A percentile compares a stretch with the other conserved stretches of the same genome.
phyloP scores from a whole-genome alignment of 2,888 invertebrate genomes.

The Leptinotarsa tumamoca region DNA sequence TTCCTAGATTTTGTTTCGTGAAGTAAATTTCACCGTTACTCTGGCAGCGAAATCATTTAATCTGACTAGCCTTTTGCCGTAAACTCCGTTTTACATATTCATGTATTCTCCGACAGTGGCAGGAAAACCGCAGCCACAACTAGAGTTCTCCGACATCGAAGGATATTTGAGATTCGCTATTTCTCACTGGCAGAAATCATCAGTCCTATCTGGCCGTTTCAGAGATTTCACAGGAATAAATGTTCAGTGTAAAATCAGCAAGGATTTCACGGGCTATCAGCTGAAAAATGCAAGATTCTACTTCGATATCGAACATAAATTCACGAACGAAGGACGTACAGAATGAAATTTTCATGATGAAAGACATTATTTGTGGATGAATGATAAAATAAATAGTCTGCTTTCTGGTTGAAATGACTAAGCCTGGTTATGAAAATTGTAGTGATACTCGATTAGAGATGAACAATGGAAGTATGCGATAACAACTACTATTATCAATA shows the following conservation, averaged over 20 bases:
- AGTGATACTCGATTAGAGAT: no score
- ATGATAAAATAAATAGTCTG: no score
- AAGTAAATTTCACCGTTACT: not conserved
- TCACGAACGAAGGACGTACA: no score
- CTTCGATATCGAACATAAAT: no score
- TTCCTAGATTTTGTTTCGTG: not conserved
- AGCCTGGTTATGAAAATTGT: no score
- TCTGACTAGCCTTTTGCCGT: slow-evolving; percentile 15
- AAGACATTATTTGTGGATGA: no score
- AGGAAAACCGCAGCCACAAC: slow-evolving; percentile 10
- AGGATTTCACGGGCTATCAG: not conserved
- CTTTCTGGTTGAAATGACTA: no score
- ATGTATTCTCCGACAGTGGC: not conserved
- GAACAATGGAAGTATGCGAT: no score
- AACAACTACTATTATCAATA: no score
- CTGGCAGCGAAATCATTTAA: not conserved
- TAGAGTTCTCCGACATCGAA: not conserved
- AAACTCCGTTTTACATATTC: slow-evolving; percentile 18
- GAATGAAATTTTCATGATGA: no score
- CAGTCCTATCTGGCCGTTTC: slow-evolving; percentile 6
- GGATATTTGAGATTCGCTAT: not conserved
- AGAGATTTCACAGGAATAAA: not conserved
- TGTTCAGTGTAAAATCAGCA: not conserved
- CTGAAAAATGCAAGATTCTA: not conserved
- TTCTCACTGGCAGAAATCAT: slow-evolving; percentile 1